These are phyloP conservation scores for Crypturellus undulatus DNA, from an alignment of 2,113 vertebrate genomes.

Conservation along the genomic window DNA sequence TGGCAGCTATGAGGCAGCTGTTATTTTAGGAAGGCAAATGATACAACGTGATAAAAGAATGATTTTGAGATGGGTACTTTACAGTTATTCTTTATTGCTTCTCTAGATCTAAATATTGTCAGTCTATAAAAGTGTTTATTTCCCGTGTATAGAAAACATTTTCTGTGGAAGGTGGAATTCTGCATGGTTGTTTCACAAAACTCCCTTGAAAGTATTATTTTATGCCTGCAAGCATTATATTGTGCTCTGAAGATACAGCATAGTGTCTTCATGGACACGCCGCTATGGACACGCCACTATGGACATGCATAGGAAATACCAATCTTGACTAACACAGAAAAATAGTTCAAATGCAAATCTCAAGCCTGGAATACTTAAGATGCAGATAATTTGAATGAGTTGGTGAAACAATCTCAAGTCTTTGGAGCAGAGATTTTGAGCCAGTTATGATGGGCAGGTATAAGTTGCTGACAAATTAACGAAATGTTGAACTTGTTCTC, in stretches of 20 bases:
- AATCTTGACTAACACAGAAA: neutral
- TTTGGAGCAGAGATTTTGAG: neutral
- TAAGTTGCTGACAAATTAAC: neutral
- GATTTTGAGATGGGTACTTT: neutral
- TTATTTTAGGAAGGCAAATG: neutral
- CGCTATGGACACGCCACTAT: no score
- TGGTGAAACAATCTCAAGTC: neutral
- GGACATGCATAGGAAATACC: neutral
- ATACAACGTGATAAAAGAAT: neutral
- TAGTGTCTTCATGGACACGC: no score
- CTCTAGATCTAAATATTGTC: neutral
- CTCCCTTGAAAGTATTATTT: neutral
- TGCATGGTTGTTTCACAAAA: neutral
- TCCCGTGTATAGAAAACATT: neutral
- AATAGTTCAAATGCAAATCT: neutral
- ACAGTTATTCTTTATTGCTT: neutral
- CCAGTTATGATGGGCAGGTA: neutral
- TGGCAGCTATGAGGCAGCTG: neutral
- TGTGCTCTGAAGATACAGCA: neutral
- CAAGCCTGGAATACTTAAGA: neutral
- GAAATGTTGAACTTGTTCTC: neutral
- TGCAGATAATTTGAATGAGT: conserved; percentile 11
- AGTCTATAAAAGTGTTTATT: neutral
- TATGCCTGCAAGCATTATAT: neutral
- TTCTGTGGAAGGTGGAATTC: neutral